phyloP scores from a whole-genome alignment of 1,140 invertebrate species.

The fruit fly (Drosophila melanogaster) region Release_6_plus_ISO1_MT NT_033777.3:27265001-27265500 shows the following conservation, averaged over 20 bases:
- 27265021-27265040: conserved; percentile 61
- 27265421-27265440: conserved; percentile 19
- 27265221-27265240: neutral
- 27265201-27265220: neutral
- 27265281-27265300: no score
- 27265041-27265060: conserved; percentile 56
- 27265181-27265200: conserved; percentile 10
- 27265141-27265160: conserved; percentile 50
- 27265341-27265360: neutral
- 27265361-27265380: neutral
- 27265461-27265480: conserved; percentile 23
- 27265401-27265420: conserved; percentile 20
- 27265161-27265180: conserved; percentile 49
- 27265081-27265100: conserved; percentile 42
- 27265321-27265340: neutral
- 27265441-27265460: neutral
- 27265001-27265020: conserved; percentile 47
- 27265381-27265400: conserved; percentile 3
- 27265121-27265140: conserved; percentile 45
- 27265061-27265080: conserved; percentile 57
- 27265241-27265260: neutral
- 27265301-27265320: neutral
- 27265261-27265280: neutral
- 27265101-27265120: neutral
- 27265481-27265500: conserved; percentile 59